phyloP scores from a whole-genome alignment of 2,888 invertebrate species.

The Celastrina argiolus region DNA sequence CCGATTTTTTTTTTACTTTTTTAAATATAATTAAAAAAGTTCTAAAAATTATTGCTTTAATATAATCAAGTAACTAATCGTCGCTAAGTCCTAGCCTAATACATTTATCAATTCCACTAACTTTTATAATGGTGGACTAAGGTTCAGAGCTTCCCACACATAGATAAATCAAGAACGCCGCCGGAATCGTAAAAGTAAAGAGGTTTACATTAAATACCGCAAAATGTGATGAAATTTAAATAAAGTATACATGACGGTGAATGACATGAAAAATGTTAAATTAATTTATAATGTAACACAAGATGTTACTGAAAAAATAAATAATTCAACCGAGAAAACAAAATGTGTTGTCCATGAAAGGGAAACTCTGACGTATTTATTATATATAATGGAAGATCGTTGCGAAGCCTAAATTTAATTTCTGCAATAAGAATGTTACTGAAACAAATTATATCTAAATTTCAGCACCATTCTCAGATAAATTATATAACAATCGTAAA shows the following conservation, averaged over 20 bases:
- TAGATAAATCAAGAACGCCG: background rate
- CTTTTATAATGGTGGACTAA: background rate
- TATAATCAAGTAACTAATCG: slow-evolving; percentile 7
- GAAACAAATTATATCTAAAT: slow-evolving; percentile 20
- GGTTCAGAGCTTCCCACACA: background rate
- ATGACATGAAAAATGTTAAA: background rate
- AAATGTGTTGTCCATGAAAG: background rate
- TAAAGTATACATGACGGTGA: background rate
- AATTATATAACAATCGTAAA: slow-evolving; percentile 22
- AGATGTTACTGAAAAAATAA: background rate
- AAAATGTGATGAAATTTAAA: background rate
- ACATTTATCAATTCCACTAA: slow-evolving; percentile 9
- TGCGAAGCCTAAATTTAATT: slow-evolving; percentile 8
- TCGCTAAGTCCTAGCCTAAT: slow-evolving; percentile 11
- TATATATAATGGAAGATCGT: slow-evolving; percentile 19
- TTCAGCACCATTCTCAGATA: slow-evolving; percentile 22
- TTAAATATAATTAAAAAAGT: background rate
- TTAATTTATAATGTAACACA: background rate
- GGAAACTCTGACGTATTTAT: slow-evolving; percentile 3
- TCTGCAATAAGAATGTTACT: slow-evolving; percentile 15
- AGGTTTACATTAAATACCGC: background rate
- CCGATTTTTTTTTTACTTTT: background rate
- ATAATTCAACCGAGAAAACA: background rate
- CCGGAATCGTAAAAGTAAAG: background rate
- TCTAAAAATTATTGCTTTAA: slow-evolving; percentile 22